Percentiles rank a stretch among this genome's conserved stretches.
phyloP scores from a whole-genome alignment of 2,797 vertebrate genomes.

The Spondyliosoma cantharus region DNA sequence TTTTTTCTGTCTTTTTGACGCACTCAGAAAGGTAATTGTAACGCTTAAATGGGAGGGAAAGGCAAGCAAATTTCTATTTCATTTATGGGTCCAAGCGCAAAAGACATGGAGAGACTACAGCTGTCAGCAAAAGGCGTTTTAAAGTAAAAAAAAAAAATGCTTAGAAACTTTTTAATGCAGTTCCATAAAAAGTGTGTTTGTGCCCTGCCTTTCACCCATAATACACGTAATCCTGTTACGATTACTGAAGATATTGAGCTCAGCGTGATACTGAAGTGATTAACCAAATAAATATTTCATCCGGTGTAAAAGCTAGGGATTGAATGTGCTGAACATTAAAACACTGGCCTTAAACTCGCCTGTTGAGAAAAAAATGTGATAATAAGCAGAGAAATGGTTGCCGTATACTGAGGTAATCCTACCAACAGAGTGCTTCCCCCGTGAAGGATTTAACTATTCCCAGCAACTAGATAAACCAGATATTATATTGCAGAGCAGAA shows the following conservation, averaged over 20 bases:
- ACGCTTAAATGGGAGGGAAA: conserved; percentile 28
- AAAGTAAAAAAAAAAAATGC: conserved; percentile 49
- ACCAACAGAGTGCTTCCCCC: conserved; percentile 77
- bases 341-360: conserved; percentile 76
- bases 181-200: conserved; percentile 69
- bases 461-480: conserved; percentile 77
- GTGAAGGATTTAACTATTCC: conserved; percentile 79
- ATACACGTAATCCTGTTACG: conserved; percentile 76
- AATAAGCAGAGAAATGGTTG: conserved; percentile 72
- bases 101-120: conserved; percentile 37
- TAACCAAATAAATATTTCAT: conserved; percentile 83
- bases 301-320: conserved; percentile 76
- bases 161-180: conserved; percentile 63
- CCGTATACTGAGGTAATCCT: conserved; percentile 78
- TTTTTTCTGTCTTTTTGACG: conserved; percentile 33
- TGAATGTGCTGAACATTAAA: conserved; percentile 76
- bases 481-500: conserved; percentile 63
- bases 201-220: conserved; percentile 79
- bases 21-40: conserved; percentile 20
- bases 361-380: conserved; percentile 69
- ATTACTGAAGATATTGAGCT: conserved; percentile 72
- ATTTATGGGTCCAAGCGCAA: conserved; percentile 42
- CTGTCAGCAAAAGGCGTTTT: conserved; percentile 49
- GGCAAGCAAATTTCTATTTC: conserved; percentile 31
- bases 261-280: conserved; percentile 70